Evolutionary conservation across 2,113 vertebrate species (phyloP).

Genomic region (Passerina amoena): DNA sequence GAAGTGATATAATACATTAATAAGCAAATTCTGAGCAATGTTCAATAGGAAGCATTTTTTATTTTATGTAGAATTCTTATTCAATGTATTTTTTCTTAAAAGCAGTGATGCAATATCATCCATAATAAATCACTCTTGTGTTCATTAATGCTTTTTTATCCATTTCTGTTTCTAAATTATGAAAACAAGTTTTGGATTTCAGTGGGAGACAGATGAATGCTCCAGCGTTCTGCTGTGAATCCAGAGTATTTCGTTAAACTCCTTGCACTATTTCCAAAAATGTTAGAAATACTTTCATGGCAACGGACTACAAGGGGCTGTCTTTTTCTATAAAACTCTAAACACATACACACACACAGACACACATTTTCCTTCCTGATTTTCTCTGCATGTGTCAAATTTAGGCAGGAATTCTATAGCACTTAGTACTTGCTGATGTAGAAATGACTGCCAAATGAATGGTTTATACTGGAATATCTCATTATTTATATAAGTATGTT

Average conservation of each 20-base stretch:
- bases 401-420: slow-evolving; percentile 30
- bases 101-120: neutral
- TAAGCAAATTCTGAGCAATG: neutral
- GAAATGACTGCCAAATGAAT: slow-evolving; percentile 67
- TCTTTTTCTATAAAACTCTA: neutral
- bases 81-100: slow-evolving; percentile 20
- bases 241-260: slow-evolving; percentile 15
- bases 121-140: neutral
- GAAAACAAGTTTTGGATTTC: neutral
- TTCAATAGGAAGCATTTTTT: slow-evolving; percentile 17
- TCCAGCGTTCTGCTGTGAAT: slow-evolving; percentile 1
- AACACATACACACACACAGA: neutral
- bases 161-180: slow-evolving; percentile 40
- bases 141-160: slow-evolving; percentile 1
- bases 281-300: slow-evolving; percentile 18
- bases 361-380: slow-evolving; percentile 18
- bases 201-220: neutral
- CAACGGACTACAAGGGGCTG: neutral
- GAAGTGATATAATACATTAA: slow-evolving; percentile 7
- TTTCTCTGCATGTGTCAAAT: neutral
- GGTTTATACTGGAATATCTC: slow-evolving; percentile 77
- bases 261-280: slow-evolving; percentile 9
- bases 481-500: slow-evolving; percentile 69
- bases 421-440: slow-evolving; percentile 46
- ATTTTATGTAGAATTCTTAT: slow-evolving; percentile 28